Percentiles rank a stretch among this genome's conserved stretches.
Evolutionary conservation across 1,140 invertebrate genomes (phyloP).

Genomic region (Venustaconcha ellipsiformis): DNA sequence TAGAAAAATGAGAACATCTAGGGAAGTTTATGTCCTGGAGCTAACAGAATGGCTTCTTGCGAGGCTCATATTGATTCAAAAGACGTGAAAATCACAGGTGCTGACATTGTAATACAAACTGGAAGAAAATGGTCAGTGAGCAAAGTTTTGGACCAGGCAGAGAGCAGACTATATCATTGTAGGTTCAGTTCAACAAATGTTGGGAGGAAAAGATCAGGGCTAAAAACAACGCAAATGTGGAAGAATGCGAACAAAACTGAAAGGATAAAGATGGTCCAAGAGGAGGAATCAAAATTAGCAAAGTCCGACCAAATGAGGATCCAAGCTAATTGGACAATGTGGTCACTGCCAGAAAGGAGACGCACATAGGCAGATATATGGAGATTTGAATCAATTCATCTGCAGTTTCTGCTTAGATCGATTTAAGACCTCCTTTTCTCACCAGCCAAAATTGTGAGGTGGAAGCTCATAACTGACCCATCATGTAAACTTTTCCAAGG

Average conservation of each 20-base stretch:
- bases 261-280: slow-evolving; percentile 6
- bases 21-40: too few species aligned
- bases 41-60: too few species aligned
- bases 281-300: slow-evolving; percentile 1
- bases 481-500: slow-evolving; percentile 9
- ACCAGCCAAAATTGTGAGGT: slow-evolving; percentile 15
- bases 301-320: slow-evolving; percentile 1
- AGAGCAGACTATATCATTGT: neutral
- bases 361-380: slow-evolving; percentile 27
- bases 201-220: neutral
- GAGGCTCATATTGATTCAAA: too few species aligned
- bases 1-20: too few species aligned
- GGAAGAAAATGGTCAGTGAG: neutral
- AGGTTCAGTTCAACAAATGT: neutral
- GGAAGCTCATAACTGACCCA: slow-evolving; percentile 10
- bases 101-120: neutral
- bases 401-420: slow-evolving; percentile 22
- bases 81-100: neutral
- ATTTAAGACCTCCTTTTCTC: slow-evolving; percentile 14
- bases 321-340: slow-evolving; percentile 5
- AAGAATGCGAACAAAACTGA: neutral
- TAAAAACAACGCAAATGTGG: too few species aligned
- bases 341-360: slow-evolving; percentile 18
- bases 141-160: neutral
- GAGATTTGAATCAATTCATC: slow-evolving; percentile 17